Evolutionary conservation across 2,888 invertebrate species (phyloP), one percentile per base, ranked within the genome.

Genomic region (Ochropleura plecta): DNA sequence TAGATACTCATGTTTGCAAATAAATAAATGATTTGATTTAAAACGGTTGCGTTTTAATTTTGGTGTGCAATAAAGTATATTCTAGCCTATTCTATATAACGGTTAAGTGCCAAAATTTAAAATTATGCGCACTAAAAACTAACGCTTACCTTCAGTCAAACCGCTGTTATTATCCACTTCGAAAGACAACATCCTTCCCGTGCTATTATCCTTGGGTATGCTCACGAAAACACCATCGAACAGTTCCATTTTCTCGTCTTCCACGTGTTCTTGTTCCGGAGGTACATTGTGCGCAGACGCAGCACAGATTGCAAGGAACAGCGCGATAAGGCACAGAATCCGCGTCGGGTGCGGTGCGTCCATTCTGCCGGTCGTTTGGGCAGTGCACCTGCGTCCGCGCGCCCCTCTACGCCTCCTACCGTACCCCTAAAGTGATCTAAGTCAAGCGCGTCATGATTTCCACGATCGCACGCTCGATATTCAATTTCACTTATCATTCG

Each of bases 171-270:
- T 90, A 59, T 94, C 91, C 75, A 96, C 83, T 90, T 96, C 93
- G 51, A 96, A 88, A 5, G 96, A 94, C 51, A 96, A 73, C 72
- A 95, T 16, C 84, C 89, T 92, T 2, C 85, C 90, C 5, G 92
- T 91, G 75, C 92, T 91, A 67, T 86, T 90, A 49, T 89, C 86
- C 30, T 86, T 84, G 1, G 96, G 96, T 40, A 96, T 85, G 69
- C 91, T 91, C 83, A 95, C 84, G 68, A 90, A 89, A 65, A 96
- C 91, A 83, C 95, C 96, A 67, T 95, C 93, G 57, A 89, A 92
- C 10, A 96, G 76, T 89, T 96, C 92, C 44, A 95, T 80, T 87
- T 91, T 93, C 81, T 90, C 86, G 42, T 87, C 83, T 53, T 89
- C 90, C 76, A 86, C 59, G 7, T 76, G 78, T 86, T 75, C 67